A percentile compares a stretch with the other conserved stretches of the same genome.
Evolutionary conservation across 2,888 invertebrate genomes (phyloP).

Genomic region (Dysmachus trigonus): DNA sequence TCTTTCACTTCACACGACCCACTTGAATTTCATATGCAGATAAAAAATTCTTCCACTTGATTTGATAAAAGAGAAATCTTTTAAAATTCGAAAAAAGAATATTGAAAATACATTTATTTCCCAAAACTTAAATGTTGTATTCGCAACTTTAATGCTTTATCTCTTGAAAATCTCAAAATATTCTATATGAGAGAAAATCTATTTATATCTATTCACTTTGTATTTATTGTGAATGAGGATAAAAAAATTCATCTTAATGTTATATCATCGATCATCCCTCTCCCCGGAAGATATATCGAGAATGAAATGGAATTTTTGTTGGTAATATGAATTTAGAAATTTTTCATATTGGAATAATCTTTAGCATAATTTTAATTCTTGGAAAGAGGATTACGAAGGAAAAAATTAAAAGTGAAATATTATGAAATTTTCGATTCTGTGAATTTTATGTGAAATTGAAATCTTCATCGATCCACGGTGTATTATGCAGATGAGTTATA

Average conservation of each 20-base stretch:
- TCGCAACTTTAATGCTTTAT: not conserved
- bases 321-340: not conserved
- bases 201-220: not conserved
- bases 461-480: too few species aligned
- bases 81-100: not conserved
- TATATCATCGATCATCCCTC: not conserved
- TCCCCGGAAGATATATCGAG: not conserved
- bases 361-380: not conserved
- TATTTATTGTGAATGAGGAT: not conserved
- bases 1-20: not conserved
- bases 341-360: not conserved
- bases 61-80: not conserved
- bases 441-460: not conserved
- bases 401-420: not conserved
- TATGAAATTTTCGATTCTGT: not conserved
- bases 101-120: not conserved
- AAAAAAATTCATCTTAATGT: not conserved
- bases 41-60: not conserved
- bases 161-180: not conserved
- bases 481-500: too few species aligned
- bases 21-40: not conserved
- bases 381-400: not conserved
- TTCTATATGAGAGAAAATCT: not conserved
- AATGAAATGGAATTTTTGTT: not conserved
- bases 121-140: not conserved